Evolutionary conservation across 2,888 invertebrate genomes (phyloP), one percentile per base, ranked within the genome.

Genomic region (Sepiola atlantica): DNA sequence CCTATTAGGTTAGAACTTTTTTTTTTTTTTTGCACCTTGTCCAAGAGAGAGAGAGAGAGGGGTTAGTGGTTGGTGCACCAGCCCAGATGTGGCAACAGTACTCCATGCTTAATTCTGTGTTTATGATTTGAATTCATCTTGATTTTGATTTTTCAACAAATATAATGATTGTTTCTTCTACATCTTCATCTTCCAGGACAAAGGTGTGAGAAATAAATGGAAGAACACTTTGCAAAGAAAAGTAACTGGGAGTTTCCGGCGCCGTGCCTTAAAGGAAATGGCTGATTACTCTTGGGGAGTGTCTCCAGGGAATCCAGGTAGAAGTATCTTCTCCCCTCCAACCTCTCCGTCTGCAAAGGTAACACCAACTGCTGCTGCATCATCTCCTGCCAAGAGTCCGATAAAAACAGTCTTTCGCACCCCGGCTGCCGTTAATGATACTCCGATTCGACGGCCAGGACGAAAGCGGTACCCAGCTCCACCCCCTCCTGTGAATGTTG

Each of bases 141-240:
- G 45, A 45, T 45, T 45, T 45, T 45, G 45, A 45, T 45, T 45
- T 45, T 45, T 45, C 45, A 45, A 45, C 45, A 45, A 45, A 45
- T 45, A 4, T 8, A 8, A 45, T 45, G 45, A 45, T 45, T 45
- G 45, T 8, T 45, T 45, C 8, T 45, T 45, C 2, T 21, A 24
- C 24, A 24, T 61, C 28, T 21, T 28, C 24, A 24, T 24, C 21
- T 77, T 77, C 0, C n/a, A 77, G 77, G 77, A 77, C n/a, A n/a
- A 14, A 16, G 77, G 77, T 3, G 77, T 77, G 14, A 77, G 77
- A n/a, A 77, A 77, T 54, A 92, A 92, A 92, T 93, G 93, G 93
- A 93, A 93, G 32, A 93, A 93, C 32, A 93, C 93, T 24, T 21
- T 93, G 61, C 55, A 61, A 93, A 93, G 93, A n/a, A 93, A 57